These are phyloP conservation scores for Rhizomys pruinosus DNA, from an alignment of 2,113 vertebrate genomes.

Conservation along the genomic window DNA sequence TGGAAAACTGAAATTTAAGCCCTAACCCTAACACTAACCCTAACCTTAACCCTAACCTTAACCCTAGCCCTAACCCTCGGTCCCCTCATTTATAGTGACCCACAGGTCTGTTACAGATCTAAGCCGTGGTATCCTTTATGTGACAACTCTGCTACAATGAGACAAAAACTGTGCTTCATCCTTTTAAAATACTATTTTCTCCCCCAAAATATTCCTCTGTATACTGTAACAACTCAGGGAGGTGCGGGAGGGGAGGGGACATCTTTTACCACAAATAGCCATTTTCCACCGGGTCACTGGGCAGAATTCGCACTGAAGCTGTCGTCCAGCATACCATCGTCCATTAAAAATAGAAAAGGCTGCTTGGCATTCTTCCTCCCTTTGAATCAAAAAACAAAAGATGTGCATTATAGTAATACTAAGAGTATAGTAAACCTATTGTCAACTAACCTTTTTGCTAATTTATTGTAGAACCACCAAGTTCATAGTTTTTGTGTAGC, in stretches of 20 bases:
- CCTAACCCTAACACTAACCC: neutral
- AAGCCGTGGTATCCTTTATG: neutral
- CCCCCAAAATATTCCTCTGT: constrained; percentile 4
- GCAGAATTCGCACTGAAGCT: constrained; percentile 97
- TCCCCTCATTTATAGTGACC: neutral
- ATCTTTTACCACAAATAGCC: constrained; percentile 95
- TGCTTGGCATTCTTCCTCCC: constrained; percentile 95
- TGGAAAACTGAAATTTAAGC: neutral
- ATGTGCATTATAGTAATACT: constrained; percentile 34
- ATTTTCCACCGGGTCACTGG: constrained; percentile 99
- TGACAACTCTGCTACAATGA: neutral
- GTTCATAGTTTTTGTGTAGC: neutral
- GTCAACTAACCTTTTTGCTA: neutral
- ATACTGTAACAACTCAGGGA: constrained; percentile 24
- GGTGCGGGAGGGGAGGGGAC: neutral
- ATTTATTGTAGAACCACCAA: constrained; percentile 11
- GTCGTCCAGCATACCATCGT: constrained; percentile 96
- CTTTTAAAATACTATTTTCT: neutral
- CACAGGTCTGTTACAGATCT: constrained; percentile 24
- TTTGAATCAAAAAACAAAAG: constrained; percentile 79
- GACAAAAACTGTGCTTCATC: neutral
- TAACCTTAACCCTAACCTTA: neutral
- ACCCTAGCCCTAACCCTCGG: neutral
- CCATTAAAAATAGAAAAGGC: constrained; percentile 95
- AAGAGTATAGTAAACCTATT: neutral